Conservation (phyloP, 1,140 invertebrate genomes). For the Araneus ventricosus region DNA sequence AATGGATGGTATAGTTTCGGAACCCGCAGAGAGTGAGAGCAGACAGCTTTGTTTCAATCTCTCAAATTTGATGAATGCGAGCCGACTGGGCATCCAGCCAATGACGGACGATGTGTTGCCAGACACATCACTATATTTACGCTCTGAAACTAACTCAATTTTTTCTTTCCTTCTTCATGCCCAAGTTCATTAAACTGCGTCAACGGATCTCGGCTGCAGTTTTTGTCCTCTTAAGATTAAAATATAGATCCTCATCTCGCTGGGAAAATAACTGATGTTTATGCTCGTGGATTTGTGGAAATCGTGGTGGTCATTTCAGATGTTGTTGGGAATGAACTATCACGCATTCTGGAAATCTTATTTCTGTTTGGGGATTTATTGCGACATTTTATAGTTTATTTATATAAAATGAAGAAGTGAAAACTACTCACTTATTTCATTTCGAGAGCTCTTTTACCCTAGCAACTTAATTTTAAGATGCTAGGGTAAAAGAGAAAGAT, state of each 20-base stretch:
- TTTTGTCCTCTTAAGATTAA: neutral
- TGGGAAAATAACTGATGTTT: neutral
- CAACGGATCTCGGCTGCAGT: neutral
- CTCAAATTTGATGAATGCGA: conserved; percentile 52
- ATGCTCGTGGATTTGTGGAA: no score
- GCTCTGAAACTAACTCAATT: neutral
- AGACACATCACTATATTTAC: conserved; percentile 23
- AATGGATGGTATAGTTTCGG: neutral
- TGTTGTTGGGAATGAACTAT: no score
- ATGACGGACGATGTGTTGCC: conserved; percentile 59
- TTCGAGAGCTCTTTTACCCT: no score
- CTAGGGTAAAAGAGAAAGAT: no score
- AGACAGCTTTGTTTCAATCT: conserved; percentile 31
- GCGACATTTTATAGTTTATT: no score
- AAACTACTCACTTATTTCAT: no score
- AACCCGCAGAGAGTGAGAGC: neutral
- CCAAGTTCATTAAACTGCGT: conserved; percentile 40
- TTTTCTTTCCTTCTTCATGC: neutral
- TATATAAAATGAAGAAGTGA: no score
- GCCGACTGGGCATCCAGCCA: conserved; percentile 43
- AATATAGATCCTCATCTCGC: neutral
- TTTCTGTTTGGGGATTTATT: no score
- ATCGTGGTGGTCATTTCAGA: no score
- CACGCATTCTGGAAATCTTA: no score
- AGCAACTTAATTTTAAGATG: no score